A percentile compares a stretch with the other conserved stretches of the same genome.
Evolutionary conservation across 2,113 vertebrate species (phyloP).

Genomic region (Gymnogyps californianus): DNA sequence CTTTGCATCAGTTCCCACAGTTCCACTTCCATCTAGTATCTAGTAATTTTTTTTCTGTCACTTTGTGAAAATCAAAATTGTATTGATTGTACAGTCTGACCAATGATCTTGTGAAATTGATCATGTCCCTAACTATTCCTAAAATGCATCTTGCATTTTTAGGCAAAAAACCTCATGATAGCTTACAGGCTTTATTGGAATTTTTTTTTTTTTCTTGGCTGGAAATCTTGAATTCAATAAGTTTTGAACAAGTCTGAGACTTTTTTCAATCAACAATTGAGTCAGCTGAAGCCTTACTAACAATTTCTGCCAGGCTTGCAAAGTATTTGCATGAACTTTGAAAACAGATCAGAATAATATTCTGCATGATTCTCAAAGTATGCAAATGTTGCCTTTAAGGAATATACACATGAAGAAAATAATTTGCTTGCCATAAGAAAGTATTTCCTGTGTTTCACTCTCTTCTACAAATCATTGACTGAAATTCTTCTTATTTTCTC

Average conservation of each 20-base stretch:
- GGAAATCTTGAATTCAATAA: neutral
- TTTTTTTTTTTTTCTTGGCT: neutral
- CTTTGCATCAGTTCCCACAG: neutral
- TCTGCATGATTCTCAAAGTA: neutral
- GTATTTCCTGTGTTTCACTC: neutral
- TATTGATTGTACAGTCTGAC: neutral
- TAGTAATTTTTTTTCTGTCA: neutral
- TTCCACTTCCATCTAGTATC: neutral
- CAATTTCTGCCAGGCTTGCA: neutral
- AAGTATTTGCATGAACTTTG: neutral
- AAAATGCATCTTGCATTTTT: neutral
- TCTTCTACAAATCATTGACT: neutral
- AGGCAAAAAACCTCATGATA: neutral
- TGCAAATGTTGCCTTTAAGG: neutral
- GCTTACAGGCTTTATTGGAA: neutral
- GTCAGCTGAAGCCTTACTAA: neutral
- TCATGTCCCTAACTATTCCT: neutral
- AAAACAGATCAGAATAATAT: neutral
- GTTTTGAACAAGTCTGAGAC: neutral
- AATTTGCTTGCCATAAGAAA: neutral
- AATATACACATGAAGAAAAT: neutral
- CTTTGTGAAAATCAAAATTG: neutral
- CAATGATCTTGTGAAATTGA: neutral
- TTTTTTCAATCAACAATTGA: neutral
- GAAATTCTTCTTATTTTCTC: neutral